phyloP scores from a whole-genome alignment of 2,888 invertebrate species.

The Scaptomyza caliginosa region DNA sequence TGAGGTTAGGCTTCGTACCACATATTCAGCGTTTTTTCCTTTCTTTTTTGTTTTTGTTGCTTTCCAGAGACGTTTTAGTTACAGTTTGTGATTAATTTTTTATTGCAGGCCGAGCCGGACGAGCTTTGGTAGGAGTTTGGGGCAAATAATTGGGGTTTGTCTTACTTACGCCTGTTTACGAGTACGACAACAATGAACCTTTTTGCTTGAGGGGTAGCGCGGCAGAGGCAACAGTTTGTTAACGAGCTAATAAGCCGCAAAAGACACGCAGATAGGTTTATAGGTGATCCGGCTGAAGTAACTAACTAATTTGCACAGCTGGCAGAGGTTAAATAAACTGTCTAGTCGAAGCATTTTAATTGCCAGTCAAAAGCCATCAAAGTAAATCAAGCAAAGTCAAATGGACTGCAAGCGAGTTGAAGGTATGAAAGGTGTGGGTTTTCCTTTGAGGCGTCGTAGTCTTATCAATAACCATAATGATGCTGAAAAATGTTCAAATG shows the following conservation, averaged over 20 bases:
- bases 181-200: conserved; percentile 27
- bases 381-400: conserved; percentile 22
- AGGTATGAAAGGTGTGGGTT: background rate
- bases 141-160: conserved; percentile 44
- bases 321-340: conserved; percentile 10
- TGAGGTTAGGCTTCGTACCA: conserved; percentile 33
- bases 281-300: too few species aligned
- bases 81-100: conserved; percentile 69
- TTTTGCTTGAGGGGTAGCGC: too few species aligned
- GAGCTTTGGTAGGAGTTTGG: too few species aligned
- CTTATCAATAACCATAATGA: conserved; percentile 77
- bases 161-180: conserved; percentile 32
- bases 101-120: conserved; percentile 51
- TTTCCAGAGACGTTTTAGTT: conserved; percentile 16
- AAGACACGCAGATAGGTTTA: conserved; percentile 11
- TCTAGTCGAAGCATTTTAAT: conserved; percentile 9
- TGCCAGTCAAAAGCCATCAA: conserved; percentile 21
- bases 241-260: conserved; percentile 46
- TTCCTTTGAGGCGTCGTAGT: conserved; percentile 7
- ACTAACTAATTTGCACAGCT: too few species aligned
- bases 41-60: too few species aligned
- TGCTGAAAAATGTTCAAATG: conserved; percentile 45
- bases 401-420: background rate
- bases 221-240: too few species aligned
- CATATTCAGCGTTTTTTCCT: conserved; percentile 18